These are phyloP conservation scores for Argyresthia albistria DNA, from an alignment of 2,888 invertebrate genomes.

Conservation along the genomic window DNA sequence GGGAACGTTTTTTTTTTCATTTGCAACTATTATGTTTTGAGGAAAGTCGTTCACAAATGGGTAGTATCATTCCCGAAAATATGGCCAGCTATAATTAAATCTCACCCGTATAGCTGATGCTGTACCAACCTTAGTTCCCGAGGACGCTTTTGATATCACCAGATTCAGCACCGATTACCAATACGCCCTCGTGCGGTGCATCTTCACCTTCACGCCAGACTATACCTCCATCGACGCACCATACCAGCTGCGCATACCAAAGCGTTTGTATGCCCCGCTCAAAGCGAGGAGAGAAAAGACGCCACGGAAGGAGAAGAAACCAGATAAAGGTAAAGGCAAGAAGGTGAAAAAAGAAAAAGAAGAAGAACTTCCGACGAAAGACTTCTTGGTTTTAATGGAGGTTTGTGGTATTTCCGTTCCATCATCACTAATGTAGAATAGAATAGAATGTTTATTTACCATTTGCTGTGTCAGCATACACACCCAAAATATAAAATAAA, in stretches of 20 bases:
- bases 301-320: slow-evolving; percentile 25
- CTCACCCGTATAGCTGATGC: no score
- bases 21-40: no score
- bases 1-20: no score
- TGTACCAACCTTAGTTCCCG: no score
- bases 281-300: slow-evolving; percentile 36
- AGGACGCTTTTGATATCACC: not conserved
- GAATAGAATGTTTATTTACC: no score
- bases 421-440: no score
- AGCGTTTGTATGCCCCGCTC: slow-evolving; percentile 26
- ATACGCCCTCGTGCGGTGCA: slow-evolving; percentile 45
- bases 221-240: slow-evolving; percentile 40
- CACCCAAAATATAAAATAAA: no score
- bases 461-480: no score
- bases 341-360: not conserved
- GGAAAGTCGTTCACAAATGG: no score
- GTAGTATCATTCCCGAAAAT: no score
- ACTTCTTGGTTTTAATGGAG: slow-evolving; percentile 42
- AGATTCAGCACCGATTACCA: slow-evolving; percentile 62
- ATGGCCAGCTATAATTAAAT: no score
- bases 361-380: slow-evolving; percentile 9
- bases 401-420: slow-evolving; percentile 19
- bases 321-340: not conserved
- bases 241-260: slow-evolving; percentile 41
- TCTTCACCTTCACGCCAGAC: slow-evolving; percentile 49